Evolutionary conservation across 2,797 vertebrate genomes (phyloP).

Genomic region (Monodelphis domestica): DNA sequence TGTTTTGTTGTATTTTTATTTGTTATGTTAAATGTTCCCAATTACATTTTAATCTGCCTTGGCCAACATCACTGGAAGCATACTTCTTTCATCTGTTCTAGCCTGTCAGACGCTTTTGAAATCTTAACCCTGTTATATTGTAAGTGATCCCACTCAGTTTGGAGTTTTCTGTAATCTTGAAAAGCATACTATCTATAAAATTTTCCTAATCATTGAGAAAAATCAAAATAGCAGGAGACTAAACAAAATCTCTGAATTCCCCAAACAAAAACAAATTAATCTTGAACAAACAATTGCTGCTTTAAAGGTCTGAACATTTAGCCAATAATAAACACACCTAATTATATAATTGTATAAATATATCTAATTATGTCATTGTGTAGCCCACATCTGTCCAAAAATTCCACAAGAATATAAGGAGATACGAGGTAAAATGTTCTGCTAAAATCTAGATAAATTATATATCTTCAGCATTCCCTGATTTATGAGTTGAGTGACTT

Average conservation of each 20-base stretch:
- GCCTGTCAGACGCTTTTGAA: background rate
- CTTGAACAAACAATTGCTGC: background rate
- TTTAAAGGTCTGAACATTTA: background rate
- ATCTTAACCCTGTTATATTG: background rate
- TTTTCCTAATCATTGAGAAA: background rate
- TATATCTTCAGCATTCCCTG: background rate
- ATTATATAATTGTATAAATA: background rate
- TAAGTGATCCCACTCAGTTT: background rate
- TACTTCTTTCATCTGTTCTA: background rate
- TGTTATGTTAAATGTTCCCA: background rate
- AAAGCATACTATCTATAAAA: background rate
- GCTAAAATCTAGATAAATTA: background rate
- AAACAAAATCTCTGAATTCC: background rate
- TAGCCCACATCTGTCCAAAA: background rate
- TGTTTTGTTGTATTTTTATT: background rate
- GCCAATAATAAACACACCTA: background rate
- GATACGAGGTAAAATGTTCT: background rate
- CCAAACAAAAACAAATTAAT: background rate
- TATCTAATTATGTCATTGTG: background rate
- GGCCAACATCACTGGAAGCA: background rate
- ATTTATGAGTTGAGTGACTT: background rate
- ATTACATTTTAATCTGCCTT: background rate
- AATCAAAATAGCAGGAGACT: background rate
- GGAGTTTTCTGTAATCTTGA: background rate
- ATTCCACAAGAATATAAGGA: background rate